phyloP scores from a whole-genome alignment of 2,113 vertebrate species.

The Gasterosteus nipponicus region DNA sequence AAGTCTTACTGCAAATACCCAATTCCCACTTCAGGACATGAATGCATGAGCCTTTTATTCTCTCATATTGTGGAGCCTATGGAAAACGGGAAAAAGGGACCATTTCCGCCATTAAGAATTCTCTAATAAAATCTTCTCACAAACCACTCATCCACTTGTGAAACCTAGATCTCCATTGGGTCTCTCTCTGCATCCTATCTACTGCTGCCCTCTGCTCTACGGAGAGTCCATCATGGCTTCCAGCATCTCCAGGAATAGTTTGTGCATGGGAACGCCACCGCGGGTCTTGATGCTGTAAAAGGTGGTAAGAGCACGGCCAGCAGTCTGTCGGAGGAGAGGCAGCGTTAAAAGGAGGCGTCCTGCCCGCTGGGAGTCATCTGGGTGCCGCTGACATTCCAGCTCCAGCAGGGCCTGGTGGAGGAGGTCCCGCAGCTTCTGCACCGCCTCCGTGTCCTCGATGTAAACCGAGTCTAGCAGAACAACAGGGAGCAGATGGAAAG shows the following conservation, averaged over 20 bases:
- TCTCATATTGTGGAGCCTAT: conserved; percentile 27
- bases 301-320: conserved; percentile 89
- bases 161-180: conserved; percentile 46
- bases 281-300: conserved; percentile 93
- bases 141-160: conserved; percentile 44
- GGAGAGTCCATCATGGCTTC: conserved; percentile 96
- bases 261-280: conserved; percentile 93
- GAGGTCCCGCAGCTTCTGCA: conserved; percentile 90
- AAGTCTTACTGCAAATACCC: conserved; percentile 45
- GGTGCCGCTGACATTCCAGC: conserved; percentile 84
- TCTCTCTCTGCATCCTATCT: background rate
- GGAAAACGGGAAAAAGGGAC: conserved; percentile 25
- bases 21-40: conserved; percentile 24
- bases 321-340: conserved; percentile 91
- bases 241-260: conserved; percentile 95
- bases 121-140: conserved; percentile 50
- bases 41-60: conserved; percentile 29
- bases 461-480: conserved; percentile 88
- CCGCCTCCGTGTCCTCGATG: conserved; percentile 91
- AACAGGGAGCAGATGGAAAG: conserved; percentile 27
- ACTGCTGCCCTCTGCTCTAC: conserved; percentile 46
- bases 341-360: conserved; percentile 90
- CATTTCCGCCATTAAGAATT: conserved; percentile 43
- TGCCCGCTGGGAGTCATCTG: conserved; percentile 85
- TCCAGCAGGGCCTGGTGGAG: conserved; percentile 92